Conservation (phyloP, 1,140 invertebrate genomes). For the Euwallacea fornicatus region DNA sequence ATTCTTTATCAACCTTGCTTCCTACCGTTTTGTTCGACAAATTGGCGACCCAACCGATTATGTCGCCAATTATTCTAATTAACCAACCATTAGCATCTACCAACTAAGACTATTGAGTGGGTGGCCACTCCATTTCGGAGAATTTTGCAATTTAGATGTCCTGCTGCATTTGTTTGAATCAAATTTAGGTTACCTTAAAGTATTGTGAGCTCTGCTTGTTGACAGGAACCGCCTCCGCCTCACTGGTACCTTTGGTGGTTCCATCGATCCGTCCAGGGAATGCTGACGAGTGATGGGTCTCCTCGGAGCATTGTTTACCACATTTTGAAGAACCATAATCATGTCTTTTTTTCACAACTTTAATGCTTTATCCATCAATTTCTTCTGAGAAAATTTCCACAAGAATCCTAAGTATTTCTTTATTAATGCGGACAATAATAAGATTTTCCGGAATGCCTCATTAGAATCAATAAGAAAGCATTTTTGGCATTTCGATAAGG, state of each 20-base stretch:
- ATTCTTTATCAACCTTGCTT: slow-evolving; percentile 12
- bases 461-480: no score
- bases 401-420: slow-evolving; percentile 12
- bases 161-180: no score
- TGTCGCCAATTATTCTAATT: slow-evolving; percentile 10
- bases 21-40: slow-evolving; percentile 18
- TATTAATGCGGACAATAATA: slow-evolving; percentile 4
- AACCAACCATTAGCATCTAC: not conserved
- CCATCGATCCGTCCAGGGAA: slow-evolving; percentile 28
- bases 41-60: slow-evolving; percentile 12
- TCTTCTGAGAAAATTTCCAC: not conserved
- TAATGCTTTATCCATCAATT: no score
- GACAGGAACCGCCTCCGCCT: slow-evolving; percentile 35
- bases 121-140: no score
- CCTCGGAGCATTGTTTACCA: slow-evolving; percentile 10
- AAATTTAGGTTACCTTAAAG: slow-evolving; percentile 18
- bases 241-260: slow-evolving; percentile 36
- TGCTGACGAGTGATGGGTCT: slow-evolving; percentile 20
- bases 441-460: no score
- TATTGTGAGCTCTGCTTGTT: slow-evolving; percentile 25
- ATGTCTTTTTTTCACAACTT: not conserved
- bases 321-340: slow-evolving; percentile 39
- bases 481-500: no score
- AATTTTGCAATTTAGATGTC: no score
- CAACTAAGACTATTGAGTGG: no score